Evolutionary conservation across 2,113 vertebrate species (phyloP).

Genomic region (Strix uralensis): DNA sequence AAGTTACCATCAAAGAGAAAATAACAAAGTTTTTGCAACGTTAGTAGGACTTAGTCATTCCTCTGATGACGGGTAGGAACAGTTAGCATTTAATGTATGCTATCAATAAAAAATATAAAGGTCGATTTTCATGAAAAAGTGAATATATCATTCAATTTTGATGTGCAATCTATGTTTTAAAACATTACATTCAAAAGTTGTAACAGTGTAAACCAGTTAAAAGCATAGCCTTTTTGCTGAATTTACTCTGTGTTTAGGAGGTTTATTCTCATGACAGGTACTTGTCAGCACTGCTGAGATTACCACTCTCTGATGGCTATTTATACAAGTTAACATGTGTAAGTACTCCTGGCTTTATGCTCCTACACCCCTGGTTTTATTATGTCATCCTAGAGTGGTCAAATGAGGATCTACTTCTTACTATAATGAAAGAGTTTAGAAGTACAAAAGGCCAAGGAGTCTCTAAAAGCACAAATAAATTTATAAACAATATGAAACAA

Average conservation of each 20-base stretch:
- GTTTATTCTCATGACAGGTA: background rate
- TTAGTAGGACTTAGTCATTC: background rate
- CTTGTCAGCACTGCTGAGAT: background rate
- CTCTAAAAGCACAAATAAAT: background rate
- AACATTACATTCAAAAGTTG: slow-evolving; percentile 14
- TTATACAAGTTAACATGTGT: background rate
- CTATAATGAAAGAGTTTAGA: background rate
- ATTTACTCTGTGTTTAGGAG: background rate
- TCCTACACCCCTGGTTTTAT: background rate
- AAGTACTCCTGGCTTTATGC: background rate
- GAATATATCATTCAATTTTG: background rate
- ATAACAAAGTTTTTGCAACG: background rate
- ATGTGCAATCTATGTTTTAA: slow-evolving; percentile 15
- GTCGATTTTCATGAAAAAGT: background rate
- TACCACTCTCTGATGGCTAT: background rate
- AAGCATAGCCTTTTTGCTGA: background rate
- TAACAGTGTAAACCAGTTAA: slow-evolving; percentile 12
- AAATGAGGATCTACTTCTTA: background rate
- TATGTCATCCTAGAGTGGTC: background rate
- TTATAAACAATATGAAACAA: background rate
- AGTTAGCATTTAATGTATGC: background rate
- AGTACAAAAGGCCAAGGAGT: background rate
- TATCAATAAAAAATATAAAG: background rate
- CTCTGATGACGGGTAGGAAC: background rate
- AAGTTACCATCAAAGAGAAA: background rate